phyloP scores from a whole-genome alignment of 1,140 invertebrate species.

The Drosophila nasuta region DNA sequence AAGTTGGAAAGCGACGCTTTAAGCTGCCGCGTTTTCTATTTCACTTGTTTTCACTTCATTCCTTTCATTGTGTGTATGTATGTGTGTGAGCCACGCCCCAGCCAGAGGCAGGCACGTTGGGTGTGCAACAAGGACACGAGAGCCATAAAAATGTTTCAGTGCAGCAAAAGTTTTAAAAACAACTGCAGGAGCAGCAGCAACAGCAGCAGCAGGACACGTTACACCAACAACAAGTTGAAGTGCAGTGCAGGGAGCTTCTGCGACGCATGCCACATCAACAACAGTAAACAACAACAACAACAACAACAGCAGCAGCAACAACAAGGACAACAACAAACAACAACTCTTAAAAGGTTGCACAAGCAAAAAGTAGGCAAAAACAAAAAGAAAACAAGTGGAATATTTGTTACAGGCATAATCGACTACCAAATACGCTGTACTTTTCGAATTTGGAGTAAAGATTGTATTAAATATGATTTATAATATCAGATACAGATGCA shows the following conservation, averaged over 20 bases:
- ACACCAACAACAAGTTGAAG: slow-evolving; percentile 45
- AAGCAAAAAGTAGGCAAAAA: slow-evolving; percentile 42
- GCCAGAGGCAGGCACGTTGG: slow-evolving; percentile 22
- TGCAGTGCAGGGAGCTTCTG: slow-evolving; percentile 45
- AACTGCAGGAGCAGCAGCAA: slow-evolving; percentile 54
- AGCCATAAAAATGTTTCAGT: slow-evolving; percentile 75
- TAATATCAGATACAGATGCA: neutral
- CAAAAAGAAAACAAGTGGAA: slow-evolving; percentile 8
- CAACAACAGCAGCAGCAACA: slow-evolving; percentile 39
- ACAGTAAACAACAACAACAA: slow-evolving; percentile 17
- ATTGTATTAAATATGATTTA: neutral
- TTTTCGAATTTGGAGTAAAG: neutral
- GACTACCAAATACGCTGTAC: neutral
- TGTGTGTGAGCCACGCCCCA: slow-evolving; percentile 46
- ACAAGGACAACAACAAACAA: slow-evolving; percentile 40
- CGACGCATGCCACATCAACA: slow-evolving; percentile 17
- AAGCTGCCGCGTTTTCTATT: slow-evolving; percentile 69
- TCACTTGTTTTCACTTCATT: slow-evolving; percentile 56
- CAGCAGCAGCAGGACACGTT: slow-evolving; percentile 39
- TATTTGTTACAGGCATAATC: neutral
- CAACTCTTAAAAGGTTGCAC: slow-evolving; percentile 70
- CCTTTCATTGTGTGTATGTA: neutral
- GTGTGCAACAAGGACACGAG: slow-evolving; percentile 68
- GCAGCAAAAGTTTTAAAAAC: slow-evolving; percentile 64
- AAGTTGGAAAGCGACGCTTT: slow-evolving; percentile 40